Evolutionary conservation across 2,888 invertebrate genomes (phyloP), one percentile per base, ranked within the genome.

Genomic region (Chloroclysta siterata): DNA sequence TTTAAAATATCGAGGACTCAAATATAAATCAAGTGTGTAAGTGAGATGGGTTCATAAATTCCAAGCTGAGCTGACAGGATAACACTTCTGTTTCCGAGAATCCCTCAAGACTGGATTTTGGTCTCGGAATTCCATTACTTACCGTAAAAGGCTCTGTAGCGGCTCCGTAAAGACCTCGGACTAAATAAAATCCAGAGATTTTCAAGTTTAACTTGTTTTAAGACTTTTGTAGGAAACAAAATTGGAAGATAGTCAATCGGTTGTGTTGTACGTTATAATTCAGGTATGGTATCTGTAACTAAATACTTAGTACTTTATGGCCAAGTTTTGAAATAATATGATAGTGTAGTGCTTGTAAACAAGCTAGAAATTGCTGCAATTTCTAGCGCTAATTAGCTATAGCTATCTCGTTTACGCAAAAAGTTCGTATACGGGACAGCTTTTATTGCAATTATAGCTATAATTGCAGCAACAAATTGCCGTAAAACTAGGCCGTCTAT

Each of bases 51-150:
- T 58, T 53, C 54, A 54, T 65, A 65, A 54, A 60, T 53, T 58
- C 46, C 10, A 46, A 57, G 29, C 58, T 46, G 46, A 65, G 68
- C 57, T 69, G 55, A 33, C 53, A 66, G 65, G 63, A 71, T 65
- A 70, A 71, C 69, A 66, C 70, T 74, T 60, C 65, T 60, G 39
- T 59, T 83, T 84, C 84, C 72, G 60, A 80, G 84, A 84, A 84
- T 70, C 70, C 59, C 66, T 64, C 63, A 57, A 68, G 74, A 81
- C 82, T 78, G 79, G 82, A 79, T 83, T 83, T 83, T 61, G 73
- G 71, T 75, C 74, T 75, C 72, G 41, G 50, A 77, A 79, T 82
- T 80, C 79, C 78, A 74, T 70, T 54, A 62, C 72, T 69, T 72
- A 55, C 77, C 81, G 71, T 75, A 71, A 75, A 80, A 71, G 76